Evolutionary conservation across 2,113 vertebrate species (phyloP).

Genomic region (Salvelinus namaycush): DNA sequence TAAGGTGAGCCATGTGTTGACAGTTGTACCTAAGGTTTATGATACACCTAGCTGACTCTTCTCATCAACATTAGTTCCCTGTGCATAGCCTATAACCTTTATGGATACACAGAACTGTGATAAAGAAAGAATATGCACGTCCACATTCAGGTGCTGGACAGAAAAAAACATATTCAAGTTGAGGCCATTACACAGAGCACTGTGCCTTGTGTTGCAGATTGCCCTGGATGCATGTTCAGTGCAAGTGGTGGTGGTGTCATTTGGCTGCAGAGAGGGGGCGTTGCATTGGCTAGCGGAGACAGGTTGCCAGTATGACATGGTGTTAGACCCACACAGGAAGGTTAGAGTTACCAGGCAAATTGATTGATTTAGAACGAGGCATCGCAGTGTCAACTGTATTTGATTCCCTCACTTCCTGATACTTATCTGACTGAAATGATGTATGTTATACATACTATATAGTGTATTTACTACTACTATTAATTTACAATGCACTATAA

Average conservation of each 20-base stretch:
- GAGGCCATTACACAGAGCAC: neutral
- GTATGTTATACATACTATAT: too few species aligned
- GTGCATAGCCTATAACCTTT: too few species aligned
- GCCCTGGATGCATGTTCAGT: slow-evolving; percentile 34
- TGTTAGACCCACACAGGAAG: slow-evolving; percentile 51
- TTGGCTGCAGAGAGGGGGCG: slow-evolving; percentile 55
- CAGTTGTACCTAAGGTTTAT: neutral
- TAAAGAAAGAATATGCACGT: too few species aligned
- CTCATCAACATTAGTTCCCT: too few species aligned
- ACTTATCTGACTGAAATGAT: neutral
- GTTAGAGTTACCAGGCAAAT: slow-evolving; percentile 24
- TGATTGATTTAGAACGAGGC: too few species aligned
- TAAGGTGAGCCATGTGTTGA: slow-evolving; percentile 32
- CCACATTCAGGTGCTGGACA: too few species aligned
- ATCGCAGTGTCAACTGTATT: neutral
- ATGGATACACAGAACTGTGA: too few species aligned
- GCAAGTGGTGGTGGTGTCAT: slow-evolving; percentile 46
- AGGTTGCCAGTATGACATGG: slow-evolving; percentile 46
- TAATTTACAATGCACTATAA: too few species aligned
- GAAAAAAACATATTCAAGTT: too few species aligned
- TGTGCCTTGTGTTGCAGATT: slow-evolving; percentile 13
- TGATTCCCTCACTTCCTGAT: neutral
- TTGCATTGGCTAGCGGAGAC: slow-evolving; percentile 52
- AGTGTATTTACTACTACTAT: too few species aligned
- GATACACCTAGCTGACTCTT: too few species aligned